Conservation (phyloP, 23 tunicate species). For the Halocynthia aurantium region DNA sequence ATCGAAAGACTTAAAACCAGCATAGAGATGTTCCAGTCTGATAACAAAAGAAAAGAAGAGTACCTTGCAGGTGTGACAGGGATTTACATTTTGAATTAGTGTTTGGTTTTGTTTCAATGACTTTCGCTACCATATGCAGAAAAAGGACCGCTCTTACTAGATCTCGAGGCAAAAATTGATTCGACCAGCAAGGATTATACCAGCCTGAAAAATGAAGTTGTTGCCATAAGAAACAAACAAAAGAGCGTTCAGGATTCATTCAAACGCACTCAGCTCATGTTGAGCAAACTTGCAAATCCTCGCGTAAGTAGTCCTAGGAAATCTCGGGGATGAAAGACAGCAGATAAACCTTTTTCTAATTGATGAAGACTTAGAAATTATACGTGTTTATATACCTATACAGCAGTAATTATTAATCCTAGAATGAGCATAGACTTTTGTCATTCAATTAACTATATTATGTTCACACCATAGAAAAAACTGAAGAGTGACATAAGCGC, state of each 20-base stretch:
- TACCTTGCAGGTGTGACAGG: slow-evolving; percentile 14
- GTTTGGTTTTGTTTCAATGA: neutral
- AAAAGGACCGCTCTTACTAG: slow-evolving; percentile 25
- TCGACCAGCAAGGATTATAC: slow-evolving; percentile 31
- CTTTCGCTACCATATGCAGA: slow-evolving; percentile 14
- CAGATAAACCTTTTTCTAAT: neutral
- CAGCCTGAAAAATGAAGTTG: slow-evolving; percentile 40
- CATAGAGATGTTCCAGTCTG: slow-evolving; percentile 36
- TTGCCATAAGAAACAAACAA: slow-evolving; percentile 52
- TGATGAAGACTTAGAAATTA: neutral
- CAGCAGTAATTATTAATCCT: neutral
- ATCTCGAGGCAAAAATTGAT: slow-evolving; percentile 29
- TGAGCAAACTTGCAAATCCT: slow-evolving; percentile 45
- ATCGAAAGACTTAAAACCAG: slow-evolving; percentile 45
- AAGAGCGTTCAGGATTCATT: slow-evolving; percentile 61
- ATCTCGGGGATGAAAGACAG: neutral
- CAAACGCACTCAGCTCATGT: slow-evolving; percentile 27
- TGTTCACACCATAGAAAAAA: slow-evolving; percentile 16
- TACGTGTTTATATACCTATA: neutral
- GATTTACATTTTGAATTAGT: no score
- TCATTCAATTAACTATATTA: neutral
- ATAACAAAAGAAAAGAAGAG: slow-evolving; percentile 31
- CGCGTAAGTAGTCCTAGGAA: slow-evolving; percentile 20
- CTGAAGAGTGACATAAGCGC: slow-evolving; percentile 16
- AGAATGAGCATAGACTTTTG: no score